phyloP scores from a whole-genome alignment of 1,140 invertebrate species.

The Theocolax elegans region DNA sequence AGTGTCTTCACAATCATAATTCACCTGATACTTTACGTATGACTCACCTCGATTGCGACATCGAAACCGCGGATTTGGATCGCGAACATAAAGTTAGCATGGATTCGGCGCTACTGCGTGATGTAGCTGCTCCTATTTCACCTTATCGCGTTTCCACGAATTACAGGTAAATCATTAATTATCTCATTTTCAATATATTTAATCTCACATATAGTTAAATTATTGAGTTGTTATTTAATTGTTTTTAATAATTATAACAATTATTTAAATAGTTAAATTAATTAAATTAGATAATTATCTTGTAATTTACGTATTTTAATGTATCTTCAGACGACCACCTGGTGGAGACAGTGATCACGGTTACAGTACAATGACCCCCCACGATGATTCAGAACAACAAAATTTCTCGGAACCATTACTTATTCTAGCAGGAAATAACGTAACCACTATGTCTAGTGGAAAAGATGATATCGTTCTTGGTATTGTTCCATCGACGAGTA shows the following conservation, averaged over 20 bases:
- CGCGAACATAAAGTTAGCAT: conserved; percentile 63
- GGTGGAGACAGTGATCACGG: conserved; percentile 92
- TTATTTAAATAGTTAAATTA: too few relatives aligned
- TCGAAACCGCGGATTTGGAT: conserved; percentile 59
- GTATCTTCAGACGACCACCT: conserved; percentile 73
- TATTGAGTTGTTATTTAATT: too few relatives aligned
- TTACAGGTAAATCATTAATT: conserved; percentile 70
- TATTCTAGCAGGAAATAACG: conserved; percentile 62
- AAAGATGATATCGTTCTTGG: background rate
- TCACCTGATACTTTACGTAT: conserved; percentile 63
- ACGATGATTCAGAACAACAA: conserved; percentile 86
- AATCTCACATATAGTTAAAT: too few relatives aligned
- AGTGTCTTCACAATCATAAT: conserved; percentile 61
- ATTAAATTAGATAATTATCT: too few relatives aligned
- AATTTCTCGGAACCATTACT: conserved; percentile 76
- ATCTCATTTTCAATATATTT: too few relatives aligned
- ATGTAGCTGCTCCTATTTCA: conserved; percentile 77
- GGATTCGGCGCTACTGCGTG: conserved; percentile 70
- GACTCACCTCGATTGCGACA: conserved; percentile 61
- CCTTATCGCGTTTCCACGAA: conserved; percentile 87
- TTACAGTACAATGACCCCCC: conserved; percentile 94
- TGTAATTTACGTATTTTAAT: background rate
- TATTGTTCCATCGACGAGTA: background rate
- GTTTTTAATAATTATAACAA: too few relatives aligned
- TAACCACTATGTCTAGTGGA: conserved; percentile 56